A percentile compares a stretch with the other conserved stretches of the same genome.
Conservation (phyloP, 2,888 invertebrate genomes). For the Rhagium mordax region DNA sequence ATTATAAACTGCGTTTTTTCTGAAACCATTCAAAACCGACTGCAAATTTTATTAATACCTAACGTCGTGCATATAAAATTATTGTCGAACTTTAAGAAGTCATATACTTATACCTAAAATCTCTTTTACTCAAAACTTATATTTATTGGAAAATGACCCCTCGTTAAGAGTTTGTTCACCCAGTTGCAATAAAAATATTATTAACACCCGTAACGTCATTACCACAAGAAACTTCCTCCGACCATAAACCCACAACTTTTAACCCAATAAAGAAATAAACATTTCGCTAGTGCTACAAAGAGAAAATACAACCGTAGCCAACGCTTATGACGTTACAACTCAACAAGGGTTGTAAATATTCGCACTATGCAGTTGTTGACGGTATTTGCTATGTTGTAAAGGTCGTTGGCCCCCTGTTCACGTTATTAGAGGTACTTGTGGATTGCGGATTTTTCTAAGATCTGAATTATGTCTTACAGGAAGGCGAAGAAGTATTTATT, state of each 20-base stretch:
- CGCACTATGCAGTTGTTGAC: constrained; percentile 20
- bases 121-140: too few species aligned
- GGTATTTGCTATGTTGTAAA: constrained; percentile 15
- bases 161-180: constrained; percentile 28
- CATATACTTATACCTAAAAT: neutral
- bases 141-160: constrained; percentile 3
- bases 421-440: constrained; percentile 1
- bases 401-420: constrained; percentile 16
- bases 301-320: constrained; percentile 22
- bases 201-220: constrained; percentile 28
- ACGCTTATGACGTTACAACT: constrained; percentile 1
- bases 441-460: too few species aligned
- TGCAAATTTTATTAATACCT: too few species aligned
- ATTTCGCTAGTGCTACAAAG: constrained; percentile 25
- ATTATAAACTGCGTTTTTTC: too few species aligned
- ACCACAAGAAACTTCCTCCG: constrained; percentile 27
- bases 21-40: too few species aligned
- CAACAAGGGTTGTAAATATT: constrained; percentile 30
- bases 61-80: too few species aligned
- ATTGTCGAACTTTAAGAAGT: neutral
- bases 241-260: constrained; percentile 25
- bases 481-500: too few species aligned
- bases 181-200: constrained; percentile 26
- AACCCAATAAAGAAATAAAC: constrained; percentile 36
- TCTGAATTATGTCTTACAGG: too few species aligned